These are phyloP conservation scores for Enoplosus armatus DNA, from an alignment of 2,797 vertebrate genomes.

Conservation along the genomic window DNA sequence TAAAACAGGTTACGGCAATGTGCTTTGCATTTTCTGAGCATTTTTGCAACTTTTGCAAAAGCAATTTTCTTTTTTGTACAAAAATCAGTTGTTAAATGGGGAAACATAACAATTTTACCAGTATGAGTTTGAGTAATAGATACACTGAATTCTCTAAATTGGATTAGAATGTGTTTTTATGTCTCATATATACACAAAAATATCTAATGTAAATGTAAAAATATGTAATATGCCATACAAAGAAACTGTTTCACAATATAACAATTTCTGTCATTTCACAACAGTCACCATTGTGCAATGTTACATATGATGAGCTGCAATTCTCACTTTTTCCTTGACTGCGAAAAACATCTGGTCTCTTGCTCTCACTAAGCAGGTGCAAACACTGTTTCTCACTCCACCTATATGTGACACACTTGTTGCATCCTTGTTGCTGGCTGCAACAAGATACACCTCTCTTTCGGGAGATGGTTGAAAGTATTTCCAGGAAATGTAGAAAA, in stretches of 20 bases:
- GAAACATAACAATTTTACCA: background rate
- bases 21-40: background rate
- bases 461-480: background rate
- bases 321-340: background rate
- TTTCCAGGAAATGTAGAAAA: constrained; percentile 24
- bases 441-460: background rate
- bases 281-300: background rate
- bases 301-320: background rate
- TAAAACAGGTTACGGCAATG: background rate
- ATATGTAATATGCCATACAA: background rate
- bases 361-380: background rate
- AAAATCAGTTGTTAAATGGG: background rate
- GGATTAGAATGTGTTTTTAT: background rate
- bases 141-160: background rate
- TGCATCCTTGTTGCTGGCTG: background rate
- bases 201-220: background rate
- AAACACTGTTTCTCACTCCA: background rate
- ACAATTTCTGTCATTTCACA: background rate
- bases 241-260: background rate
- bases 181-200: background rate
- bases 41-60: no score
- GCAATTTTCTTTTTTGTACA: background rate
- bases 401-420: background rate
- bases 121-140: background rate
- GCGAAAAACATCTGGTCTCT: background rate